Evolutionary conservation across 1,140 invertebrate species (phyloP).

Genomic region (Tetramorium alpestre): DNA sequence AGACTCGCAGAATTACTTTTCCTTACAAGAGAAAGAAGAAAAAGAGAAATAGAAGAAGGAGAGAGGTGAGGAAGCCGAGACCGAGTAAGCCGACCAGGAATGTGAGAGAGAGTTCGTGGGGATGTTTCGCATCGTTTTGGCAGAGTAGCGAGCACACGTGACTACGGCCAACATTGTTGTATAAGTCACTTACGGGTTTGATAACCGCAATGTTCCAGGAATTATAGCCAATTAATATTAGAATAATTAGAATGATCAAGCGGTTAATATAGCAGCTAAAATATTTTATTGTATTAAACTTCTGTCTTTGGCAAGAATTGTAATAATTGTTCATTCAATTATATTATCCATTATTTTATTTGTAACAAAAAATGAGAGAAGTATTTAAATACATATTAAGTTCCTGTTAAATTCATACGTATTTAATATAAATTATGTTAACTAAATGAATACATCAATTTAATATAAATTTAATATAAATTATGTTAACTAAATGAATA

Average conservation of each 20-base stretch:
- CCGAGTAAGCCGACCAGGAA: neutral
- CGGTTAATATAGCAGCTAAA: neutral
- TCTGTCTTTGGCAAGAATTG: neutral
- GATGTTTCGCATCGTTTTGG: slow-evolving; percentile 31
- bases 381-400: neutral
- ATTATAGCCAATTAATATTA: neutral
- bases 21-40: neutral
- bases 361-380: neutral
- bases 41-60: neutral
- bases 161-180: slow-evolving; percentile 20
- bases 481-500: too few relatives aligned
- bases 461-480: too few relatives aligned
- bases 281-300: neutral
- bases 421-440: too few relatives aligned
- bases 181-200: neutral
- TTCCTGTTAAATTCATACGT: neutral
- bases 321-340: too few relatives aligned
- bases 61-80: neutral
- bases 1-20: slow-evolving; percentile 21
- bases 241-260: too few relatives aligned
- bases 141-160: neutral
- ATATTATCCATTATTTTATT: neutral
- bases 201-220: neutral
- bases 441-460: too few relatives aligned
- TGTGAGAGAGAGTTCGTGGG: neutral